These are phyloP conservation scores for Vimba vimba DNA, from an alignment of 2,113 vertebrate species.

Conservation along the genomic window DNA sequence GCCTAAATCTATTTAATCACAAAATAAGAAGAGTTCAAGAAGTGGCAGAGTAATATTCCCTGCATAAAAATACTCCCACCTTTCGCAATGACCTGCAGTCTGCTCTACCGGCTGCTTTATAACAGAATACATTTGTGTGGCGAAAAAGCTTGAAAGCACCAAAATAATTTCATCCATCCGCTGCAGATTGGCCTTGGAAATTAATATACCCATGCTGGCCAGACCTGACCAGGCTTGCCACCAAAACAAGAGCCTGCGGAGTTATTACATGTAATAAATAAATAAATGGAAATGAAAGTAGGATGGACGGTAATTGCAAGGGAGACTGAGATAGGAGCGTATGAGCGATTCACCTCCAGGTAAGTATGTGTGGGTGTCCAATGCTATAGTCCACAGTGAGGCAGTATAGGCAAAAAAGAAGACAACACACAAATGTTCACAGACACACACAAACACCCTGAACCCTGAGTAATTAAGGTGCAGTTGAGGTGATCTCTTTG, in stretches of 20 bases:
- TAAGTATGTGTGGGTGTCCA: constrained; percentile 42
- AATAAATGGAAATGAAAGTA: constrained; percentile 62
- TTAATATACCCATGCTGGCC: constrained; percentile 50
- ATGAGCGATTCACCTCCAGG: constrained; percentile 59
- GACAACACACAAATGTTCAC: neutral
- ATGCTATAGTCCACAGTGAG: constrained; percentile 60
- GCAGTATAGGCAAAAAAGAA: constrained; percentile 21
- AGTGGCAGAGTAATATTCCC: constrained; percentile 63
- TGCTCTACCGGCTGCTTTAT: constrained; percentile 52
- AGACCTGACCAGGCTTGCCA: constrained; percentile 38
- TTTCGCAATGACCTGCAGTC: constrained; percentile 53
- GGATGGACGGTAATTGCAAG: constrained; percentile 71
- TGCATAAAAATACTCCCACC: constrained; percentile 54
- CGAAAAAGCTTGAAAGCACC: constrained; percentile 43
- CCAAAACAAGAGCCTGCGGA: constrained; percentile 42
- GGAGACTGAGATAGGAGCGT: constrained; percentile 59
- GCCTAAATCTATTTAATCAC: constrained; percentile 73
- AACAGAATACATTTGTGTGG: constrained; percentile 58
- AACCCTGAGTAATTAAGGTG: constrained; percentile 74
- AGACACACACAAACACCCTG: neutral
- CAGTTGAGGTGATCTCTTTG: constrained; percentile 73
- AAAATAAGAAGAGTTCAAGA: constrained; percentile 67
- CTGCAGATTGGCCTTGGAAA: constrained; percentile 48
- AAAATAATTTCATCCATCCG: constrained; percentile 56
- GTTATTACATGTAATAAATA: constrained; percentile 36